Evolutionary conservation across 2,888 invertebrate genomes (phyloP).

Genomic region (Polylopha cassiicola): DNA sequence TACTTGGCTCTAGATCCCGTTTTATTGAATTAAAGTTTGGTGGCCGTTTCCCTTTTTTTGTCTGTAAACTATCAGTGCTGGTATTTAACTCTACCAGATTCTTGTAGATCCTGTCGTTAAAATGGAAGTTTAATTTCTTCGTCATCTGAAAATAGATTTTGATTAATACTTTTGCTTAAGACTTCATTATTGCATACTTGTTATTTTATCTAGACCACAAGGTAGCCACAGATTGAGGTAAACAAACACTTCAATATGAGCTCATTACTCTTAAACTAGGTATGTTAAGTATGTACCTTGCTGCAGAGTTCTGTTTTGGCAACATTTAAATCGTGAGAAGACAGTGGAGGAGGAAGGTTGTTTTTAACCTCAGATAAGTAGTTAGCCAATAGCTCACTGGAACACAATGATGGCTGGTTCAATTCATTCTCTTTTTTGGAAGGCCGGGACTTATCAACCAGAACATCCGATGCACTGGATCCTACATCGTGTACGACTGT

Average conservation of each 20-base stretch:
- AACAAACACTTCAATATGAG: not conserved
- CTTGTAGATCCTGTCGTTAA: constrained; percentile 65
- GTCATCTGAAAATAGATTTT: constrained; percentile 52
- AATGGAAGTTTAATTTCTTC: constrained; percentile 65
- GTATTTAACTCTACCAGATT: constrained; percentile 67
- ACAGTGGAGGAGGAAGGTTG: constrained; percentile 32
- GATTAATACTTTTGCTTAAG: not conserved
- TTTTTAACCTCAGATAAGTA: constrained; percentile 52
- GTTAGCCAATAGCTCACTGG: constrained; percentile 56
- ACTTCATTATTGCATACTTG: not conserved
- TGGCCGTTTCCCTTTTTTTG: constrained; percentile 40
- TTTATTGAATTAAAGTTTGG: constrained; percentile 36
- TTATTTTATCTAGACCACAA: constrained; percentile 1
- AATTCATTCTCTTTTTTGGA: constrained; percentile 42
- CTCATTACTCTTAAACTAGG: not conserved
- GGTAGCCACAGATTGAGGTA: not conserved
- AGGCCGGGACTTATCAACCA: constrained; percentile 23
- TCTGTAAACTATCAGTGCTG: constrained; percentile 42
- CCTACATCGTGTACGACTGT: constrained; percentile 41
- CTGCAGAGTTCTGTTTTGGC: constrained; percentile 40
- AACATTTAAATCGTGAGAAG: constrained; percentile 40
- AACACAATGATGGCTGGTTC: constrained; percentile 53
- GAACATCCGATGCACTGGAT: constrained; percentile 30
- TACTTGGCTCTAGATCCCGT: constrained; percentile 64
- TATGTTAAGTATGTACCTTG: constrained; percentile 44